These are phyloP conservation scores for Scaptomyza caliginosa DNA, from an alignment of 2,888 invertebrate genomes.

Conservation along the genomic window DNA sequence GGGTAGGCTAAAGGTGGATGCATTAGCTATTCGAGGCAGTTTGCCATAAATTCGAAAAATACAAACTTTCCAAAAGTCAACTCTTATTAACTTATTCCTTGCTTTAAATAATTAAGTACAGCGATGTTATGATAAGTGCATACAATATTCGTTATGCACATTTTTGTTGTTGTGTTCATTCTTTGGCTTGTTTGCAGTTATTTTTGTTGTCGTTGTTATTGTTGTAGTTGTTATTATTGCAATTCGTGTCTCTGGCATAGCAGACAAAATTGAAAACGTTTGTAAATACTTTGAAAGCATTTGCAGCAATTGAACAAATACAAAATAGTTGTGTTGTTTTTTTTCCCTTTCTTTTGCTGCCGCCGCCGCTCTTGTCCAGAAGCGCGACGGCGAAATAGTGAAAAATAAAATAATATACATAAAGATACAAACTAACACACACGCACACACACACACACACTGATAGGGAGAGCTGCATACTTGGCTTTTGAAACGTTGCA, in stretches of 20 bases:
- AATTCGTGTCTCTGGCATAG: slow-evolving; percentile 58
- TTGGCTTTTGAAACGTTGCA: slow-evolving; percentile 28
- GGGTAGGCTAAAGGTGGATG: not conserved
- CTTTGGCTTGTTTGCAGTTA: slow-evolving; percentile 30
- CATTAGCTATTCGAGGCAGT: not conserved
- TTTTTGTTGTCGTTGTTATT: slow-evolving; percentile 17
- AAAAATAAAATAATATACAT: slow-evolving; percentile 60
- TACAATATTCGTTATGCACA: not conserved
- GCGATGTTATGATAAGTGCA: not conserved
- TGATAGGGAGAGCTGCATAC: slow-evolving; percentile 17
- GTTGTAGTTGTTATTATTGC: slow-evolving; percentile 43
- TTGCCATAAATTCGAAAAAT: not conserved
- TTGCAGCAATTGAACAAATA: slow-evolving; percentile 79
- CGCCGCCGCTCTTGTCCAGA: slow-evolving; percentile 41
- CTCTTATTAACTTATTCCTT: too few relatives aligned
- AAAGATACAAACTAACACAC: slow-evolving; percentile 20
- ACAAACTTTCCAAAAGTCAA: too few relatives aligned
- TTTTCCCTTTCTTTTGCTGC: too few relatives aligned
- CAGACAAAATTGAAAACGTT: slow-evolving; percentile 69
- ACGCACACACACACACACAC: slow-evolving; percentile 9
- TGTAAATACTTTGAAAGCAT: slow-evolving; percentile 78
- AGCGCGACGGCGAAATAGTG: slow-evolving; percentile 44
- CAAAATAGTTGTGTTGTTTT: slow-evolving; percentile 71
- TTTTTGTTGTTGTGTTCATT: not conserved
- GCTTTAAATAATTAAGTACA: too few relatives aligned